Percentiles rank a stretch among this genome's conserved stretches.
phyloP scores from a whole-genome alignment of 2,113 vertebrate genomes.

The Erpornis zantholeuca region DNA sequence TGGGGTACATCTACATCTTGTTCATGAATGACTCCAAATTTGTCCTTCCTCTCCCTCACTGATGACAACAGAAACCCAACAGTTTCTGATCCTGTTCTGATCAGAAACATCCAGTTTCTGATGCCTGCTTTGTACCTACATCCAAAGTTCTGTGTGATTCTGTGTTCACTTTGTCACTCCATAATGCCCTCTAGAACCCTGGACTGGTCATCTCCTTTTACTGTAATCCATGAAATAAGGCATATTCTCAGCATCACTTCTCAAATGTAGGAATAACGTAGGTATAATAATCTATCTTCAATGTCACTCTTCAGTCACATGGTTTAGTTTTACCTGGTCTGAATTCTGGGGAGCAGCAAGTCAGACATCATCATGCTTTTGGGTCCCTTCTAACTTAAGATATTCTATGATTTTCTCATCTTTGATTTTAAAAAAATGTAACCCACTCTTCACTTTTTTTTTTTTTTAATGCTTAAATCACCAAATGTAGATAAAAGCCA shows the following conservation, averaged over 20 bases:
- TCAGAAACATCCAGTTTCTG: background rate
- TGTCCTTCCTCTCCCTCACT: background rate
- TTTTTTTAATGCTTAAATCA: background rate
- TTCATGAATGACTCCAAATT: background rate
- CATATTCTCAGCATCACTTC: background rate
- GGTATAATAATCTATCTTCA: background rate
- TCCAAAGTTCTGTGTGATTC: background rate
- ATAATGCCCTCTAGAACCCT: background rate
- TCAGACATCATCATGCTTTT: background rate
- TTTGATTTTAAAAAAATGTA: background rate
- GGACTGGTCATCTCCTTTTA: background rate
- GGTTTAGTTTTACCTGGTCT: background rate
- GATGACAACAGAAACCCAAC: background rate
- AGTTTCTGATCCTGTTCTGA: too few species aligned
- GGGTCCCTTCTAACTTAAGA: background rate
- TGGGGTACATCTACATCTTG: background rate
- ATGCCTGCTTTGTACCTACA: background rate
- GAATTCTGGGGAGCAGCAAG: background rate
- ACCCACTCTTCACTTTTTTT: background rate
- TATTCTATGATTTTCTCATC: background rate
- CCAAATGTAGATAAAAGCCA: background rate
- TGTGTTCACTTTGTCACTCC: background rate
- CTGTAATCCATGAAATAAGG: background rate
- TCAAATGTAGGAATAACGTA: background rate
- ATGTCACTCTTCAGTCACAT: background rate